These are phyloP conservation scores for Magallana nippona DNA, from an alignment of 2,888 invertebrate genomes.

Conservation along the genomic window DNA sequence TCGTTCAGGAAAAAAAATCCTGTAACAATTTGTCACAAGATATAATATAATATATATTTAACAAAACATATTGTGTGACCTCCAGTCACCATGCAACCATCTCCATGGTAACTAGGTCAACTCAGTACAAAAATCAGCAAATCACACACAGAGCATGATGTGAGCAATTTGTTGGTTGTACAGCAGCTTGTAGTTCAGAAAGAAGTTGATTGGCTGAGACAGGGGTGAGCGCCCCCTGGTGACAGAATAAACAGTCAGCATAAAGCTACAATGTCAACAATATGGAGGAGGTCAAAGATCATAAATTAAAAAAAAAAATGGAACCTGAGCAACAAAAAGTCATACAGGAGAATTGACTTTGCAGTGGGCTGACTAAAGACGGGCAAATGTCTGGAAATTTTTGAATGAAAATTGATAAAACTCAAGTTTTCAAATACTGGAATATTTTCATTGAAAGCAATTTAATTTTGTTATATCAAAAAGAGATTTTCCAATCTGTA, in stretches of 20 bases:
- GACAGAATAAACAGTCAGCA: slow-evolving; percentile 29
- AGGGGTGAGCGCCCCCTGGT: slow-evolving; percentile 3
- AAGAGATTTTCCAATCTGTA: no score
- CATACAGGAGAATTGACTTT: neutral
- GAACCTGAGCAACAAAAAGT: slow-evolving; percentile 35
- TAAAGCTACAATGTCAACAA: slow-evolving; percentile 27
- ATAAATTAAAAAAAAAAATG: slow-evolving; percentile 22
- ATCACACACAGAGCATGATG: slow-evolving; percentile 8
- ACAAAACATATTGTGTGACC: slow-evolving; percentile 17
- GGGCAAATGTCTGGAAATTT: no score
- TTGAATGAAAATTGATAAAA: no score
- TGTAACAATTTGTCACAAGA: slow-evolving; percentile 31
- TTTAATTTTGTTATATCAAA: no score
- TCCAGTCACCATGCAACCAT: slow-evolving; percentile 26
- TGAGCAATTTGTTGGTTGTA: slow-evolving; percentile 33
- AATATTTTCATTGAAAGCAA: no score
- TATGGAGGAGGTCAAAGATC: slow-evolving; percentile 26
- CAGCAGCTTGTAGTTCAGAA: slow-evolving; percentile 1
- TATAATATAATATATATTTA: slow-evolving; percentile 11
- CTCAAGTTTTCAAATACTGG: no score
- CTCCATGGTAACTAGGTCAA: slow-evolving; percentile 20
- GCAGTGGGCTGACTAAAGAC: slow-evolving; percentile 17
- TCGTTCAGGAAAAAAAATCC: slow-evolving; percentile 25
- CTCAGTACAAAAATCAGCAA: slow-evolving; percentile 17
- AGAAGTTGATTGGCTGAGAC: slow-evolving; percentile 17